phyloP scores from a whole-genome alignment of 2,797 vertebrate species.

The Ammospiza maritima region DNA sequence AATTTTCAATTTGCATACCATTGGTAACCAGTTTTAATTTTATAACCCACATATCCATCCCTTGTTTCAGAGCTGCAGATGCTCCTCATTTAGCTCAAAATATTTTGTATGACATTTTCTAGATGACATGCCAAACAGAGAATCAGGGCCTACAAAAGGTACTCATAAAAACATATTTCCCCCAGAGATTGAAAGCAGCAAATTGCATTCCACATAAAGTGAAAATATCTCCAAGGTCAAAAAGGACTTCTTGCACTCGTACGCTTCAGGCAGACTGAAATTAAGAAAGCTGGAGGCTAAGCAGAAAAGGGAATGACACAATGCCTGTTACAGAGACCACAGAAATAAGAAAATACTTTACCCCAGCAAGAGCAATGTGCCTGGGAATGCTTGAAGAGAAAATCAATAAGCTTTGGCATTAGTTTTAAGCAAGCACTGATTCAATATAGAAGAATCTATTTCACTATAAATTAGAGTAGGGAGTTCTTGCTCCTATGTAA shows the following conservation, averaged over 20 bases:
- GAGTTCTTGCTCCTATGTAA: neutral
- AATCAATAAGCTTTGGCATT: neutral
- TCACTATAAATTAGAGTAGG: neutral
- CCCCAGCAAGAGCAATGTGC: neutral
- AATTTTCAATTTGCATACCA: neutral
- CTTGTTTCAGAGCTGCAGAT: constrained; percentile 43
- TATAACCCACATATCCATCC: neutral
- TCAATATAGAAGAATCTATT: neutral
- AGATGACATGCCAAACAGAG: neutral
- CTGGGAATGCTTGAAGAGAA: neutral
- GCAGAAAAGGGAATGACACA: constrained; percentile 19
- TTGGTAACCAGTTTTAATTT: constrained; percentile 20
- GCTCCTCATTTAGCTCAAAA: constrained; percentile 49
- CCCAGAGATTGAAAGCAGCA: neutral
- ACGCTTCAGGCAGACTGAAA: neutral
- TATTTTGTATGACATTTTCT: constrained; percentile 14
- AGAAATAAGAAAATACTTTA: constrained; percentile 15
- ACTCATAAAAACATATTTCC: constrained; percentile 31
- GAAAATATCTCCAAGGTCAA: constrained; percentile 47
- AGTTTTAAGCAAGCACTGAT: neutral
- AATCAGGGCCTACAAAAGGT: constrained; percentile 32
- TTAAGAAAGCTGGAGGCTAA: neutral
- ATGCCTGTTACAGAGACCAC: neutral
- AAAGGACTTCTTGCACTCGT: neutral
- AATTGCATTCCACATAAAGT: constrained; percentile 46